Evolutionary conservation across 2,888 invertebrate genomes (phyloP).

Genomic region (Myopa testacea): DNA sequence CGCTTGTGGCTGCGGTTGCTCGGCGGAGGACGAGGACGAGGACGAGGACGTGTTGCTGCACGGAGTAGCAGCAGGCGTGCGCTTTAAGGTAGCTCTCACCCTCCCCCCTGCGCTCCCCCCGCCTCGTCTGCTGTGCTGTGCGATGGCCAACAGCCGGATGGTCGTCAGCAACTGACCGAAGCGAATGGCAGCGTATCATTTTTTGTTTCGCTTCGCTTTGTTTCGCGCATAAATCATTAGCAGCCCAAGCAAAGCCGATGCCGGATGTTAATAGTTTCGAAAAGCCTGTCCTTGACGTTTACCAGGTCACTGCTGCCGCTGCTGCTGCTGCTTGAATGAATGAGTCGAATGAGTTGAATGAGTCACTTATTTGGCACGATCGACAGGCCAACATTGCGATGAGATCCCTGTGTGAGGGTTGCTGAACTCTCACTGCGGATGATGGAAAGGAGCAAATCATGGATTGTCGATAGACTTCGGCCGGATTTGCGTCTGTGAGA

Average conservation of each 20-base stretch:
- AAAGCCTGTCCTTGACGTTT: conserved; percentile 26
- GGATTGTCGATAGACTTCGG: neutral
- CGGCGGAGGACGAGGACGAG: neutral
- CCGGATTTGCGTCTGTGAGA: neutral
- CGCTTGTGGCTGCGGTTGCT: neutral
- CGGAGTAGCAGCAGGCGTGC: neutral
- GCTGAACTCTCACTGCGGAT: neutral
- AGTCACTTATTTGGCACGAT: conserved; percentile 7
- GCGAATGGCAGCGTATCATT: conserved; percentile 23
- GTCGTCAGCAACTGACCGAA: conserved; percentile 12
- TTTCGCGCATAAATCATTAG: conserved; percentile 27
- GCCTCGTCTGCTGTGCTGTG: neutral
- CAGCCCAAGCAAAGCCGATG: neutral
- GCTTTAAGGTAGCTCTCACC: neutral
- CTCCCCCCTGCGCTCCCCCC: neutral
- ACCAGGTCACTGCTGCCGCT: neutral
- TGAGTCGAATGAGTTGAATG: neutral
- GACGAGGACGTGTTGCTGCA: neutral
- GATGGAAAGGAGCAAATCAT: neutral
- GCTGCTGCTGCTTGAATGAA: neutral
- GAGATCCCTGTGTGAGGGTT: neutral
- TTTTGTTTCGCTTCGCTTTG: conserved; percentile 23
- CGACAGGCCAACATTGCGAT: neutral
- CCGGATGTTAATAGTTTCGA: neutral
- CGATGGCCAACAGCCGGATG: neutral